These are phyloP conservation scores for Apamea anceps DNA, from an alignment of 2,888 invertebrate genomes.

Conservation along the genomic window DNA sequence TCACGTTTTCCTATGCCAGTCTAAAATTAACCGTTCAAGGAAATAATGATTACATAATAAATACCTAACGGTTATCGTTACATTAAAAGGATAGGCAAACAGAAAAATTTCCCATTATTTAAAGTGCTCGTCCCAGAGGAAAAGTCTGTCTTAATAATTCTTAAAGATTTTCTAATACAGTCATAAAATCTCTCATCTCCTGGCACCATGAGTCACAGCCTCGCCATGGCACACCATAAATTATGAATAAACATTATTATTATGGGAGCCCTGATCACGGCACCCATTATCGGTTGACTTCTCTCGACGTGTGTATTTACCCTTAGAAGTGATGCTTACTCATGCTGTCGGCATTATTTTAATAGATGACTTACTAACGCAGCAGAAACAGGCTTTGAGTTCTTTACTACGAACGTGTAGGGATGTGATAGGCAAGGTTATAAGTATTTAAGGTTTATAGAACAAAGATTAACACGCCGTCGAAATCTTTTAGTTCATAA, in stretches of 20 bases:
- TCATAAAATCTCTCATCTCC: conserved; percentile 58
- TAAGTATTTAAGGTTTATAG: too few relatives aligned
- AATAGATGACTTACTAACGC: neutral
- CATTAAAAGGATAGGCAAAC: neutral
- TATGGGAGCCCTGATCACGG: conserved; percentile 70
- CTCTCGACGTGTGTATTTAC: conserved; percentile 41
- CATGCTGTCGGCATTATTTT: conserved; percentile 26
- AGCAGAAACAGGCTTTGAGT: neutral
- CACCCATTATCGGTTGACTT: conserved; percentile 68
- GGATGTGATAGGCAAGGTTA: neutral
- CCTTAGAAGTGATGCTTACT: conserved; percentile 53
- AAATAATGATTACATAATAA: neutral
- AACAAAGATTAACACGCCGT: neutral
- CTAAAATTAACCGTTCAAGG: too few relatives aligned
- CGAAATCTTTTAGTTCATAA: neutral
- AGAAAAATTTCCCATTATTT: conserved; percentile 7
- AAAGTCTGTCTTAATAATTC: conserved; percentile 29
- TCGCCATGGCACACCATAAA: conserved; percentile 74
- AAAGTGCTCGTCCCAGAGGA: conserved; percentile 8
- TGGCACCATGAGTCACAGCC: conserved; percentile 74
- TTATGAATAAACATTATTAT: conserved; percentile 84
- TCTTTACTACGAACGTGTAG: neutral
- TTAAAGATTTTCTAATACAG: conserved; percentile 35
- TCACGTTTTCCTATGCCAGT: neutral
- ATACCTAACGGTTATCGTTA: neutral